A percentile compares a stretch with the other conserved stretches of the same genome.
Evolutionary conservation across 2,888 invertebrate genomes (phyloP).

Genomic region (Coremacera marginata): DNA sequence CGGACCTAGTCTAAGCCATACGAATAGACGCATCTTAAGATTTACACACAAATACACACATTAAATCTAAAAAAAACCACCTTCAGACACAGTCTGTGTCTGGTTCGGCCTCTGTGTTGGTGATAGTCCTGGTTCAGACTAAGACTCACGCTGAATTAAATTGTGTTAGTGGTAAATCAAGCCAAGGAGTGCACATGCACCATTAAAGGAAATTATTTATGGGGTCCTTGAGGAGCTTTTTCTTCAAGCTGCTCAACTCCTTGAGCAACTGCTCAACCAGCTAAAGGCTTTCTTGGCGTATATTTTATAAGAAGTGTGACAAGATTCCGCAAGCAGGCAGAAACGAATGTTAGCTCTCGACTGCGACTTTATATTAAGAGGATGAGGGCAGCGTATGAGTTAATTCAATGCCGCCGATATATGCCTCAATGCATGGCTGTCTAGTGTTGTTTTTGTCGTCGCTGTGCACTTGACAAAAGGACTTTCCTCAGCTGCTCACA

Average conservation of each 20-base stretch:
- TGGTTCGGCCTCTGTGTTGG: neutral
- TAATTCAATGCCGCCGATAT: neutral
- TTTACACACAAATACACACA: neutral
- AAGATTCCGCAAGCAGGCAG: conserved; percentile 27
- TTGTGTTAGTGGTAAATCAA: conserved; percentile 36
- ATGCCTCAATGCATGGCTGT: neutral
- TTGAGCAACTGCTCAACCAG: conserved; percentile 12
- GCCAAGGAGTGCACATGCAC: conserved; percentile 8
- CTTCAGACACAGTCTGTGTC: conserved; percentile 25
- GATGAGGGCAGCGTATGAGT: neutral
- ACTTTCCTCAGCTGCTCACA: neutral
- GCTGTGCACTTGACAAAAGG: neutral
- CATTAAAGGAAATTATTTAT: conserved; percentile 36
- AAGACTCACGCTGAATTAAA: conserved; percentile 19
- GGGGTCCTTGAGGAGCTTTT: conserved; percentile 14
- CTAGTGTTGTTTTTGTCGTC: conserved; percentile 4
- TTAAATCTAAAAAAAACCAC: conserved; percentile 4
- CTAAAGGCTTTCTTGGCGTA: conserved; percentile 23
- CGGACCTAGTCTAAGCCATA: neutral
- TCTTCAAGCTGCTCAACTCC: conserved; percentile 15
- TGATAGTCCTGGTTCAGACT: neutral
- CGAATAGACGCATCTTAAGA: neutral
- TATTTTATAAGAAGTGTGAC: conserved; percentile 31
- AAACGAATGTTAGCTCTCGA: neutral
- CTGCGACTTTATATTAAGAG: too few relatives aligned